Evolutionary conservation across 2,113 vertebrate genomes (phyloP).

Genomic region (Acrocephalus kingi): DNA sequence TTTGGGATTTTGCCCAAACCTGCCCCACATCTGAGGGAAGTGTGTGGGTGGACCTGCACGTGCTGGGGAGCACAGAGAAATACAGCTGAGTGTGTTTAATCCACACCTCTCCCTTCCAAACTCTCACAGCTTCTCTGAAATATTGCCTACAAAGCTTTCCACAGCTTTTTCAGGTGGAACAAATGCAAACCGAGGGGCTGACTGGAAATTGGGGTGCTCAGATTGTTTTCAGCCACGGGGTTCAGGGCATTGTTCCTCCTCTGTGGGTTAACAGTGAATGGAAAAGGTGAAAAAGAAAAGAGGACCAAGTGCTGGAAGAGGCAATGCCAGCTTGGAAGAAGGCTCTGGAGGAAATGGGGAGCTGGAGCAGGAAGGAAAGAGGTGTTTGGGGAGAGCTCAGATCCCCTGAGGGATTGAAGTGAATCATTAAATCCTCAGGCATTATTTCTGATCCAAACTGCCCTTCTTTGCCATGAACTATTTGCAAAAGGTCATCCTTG

Average conservation of each 20-base stretch:
- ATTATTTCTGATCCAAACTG: background rate
- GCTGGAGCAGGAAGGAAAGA: background rate
- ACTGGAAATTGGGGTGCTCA: background rate
- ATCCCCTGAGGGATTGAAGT: background rate
- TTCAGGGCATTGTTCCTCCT: background rate
- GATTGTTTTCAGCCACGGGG: fast-evolving
- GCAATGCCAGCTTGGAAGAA: background rate
- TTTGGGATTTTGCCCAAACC: background rate
- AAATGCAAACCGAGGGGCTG: background rate
- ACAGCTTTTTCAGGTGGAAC: background rate
- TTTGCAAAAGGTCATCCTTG: background rate
- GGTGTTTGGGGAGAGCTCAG: background rate
- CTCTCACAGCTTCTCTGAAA: background rate
- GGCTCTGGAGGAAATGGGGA: background rate
- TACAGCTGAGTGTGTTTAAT: fast-evolving
- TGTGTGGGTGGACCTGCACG: too few species aligned
- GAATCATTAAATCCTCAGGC: background rate
- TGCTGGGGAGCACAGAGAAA: background rate
- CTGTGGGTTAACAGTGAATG: background rate
- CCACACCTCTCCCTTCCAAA: background rate
- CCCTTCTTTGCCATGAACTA: background rate
- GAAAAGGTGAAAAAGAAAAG: background rate
- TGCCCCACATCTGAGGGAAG: background rate
- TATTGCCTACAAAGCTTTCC: fast-evolving
- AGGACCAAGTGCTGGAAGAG: background rate